Base-by-base conservation (phyloP, 2,113 vertebrate species). In the Sterrhoptilus dennistouni region DNA sequence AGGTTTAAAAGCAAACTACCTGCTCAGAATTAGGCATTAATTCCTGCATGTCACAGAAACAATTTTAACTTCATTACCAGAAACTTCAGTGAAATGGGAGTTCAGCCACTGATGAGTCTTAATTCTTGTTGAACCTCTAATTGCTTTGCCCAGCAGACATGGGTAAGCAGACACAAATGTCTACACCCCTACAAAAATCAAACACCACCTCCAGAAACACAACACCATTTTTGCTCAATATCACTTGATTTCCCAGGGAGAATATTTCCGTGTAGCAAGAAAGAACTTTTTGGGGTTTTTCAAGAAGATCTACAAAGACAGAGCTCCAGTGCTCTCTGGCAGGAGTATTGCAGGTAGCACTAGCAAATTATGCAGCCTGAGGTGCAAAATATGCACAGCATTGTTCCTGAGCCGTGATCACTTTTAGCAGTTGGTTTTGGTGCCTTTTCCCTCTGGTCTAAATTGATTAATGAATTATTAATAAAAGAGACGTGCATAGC, bases 391-490 rank as follows among this genome's bases (percentile, higher is more conserved):
- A 76, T 29, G 61, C 81, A 24, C 77, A 36, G 44, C 1, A 0
- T 56, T 14, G 25, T 27, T 88, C 66, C 75, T 7, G 16, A 88
- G 94, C 85, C 42, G 45, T 65, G 79, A 90, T 94, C 85, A 17
- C 90, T 79, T 89, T 69, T 21, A 27, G 57, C 60, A 92, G 75
- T 66, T 88, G 92, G 71, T 8, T 95, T 94, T 80, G 59, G 75
- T 69, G 63, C n/a, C 38, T 86, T 85, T 53, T n/a, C 56, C 64
- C 54, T 81, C 64, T 18, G 33, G 50, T 47, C 54, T 83, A 90
- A 95, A 95, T 38, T 87, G 83, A 90, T 95, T 86, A 95, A 92
- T 96, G 89, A 92, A 95, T 95, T 93, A 96, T 97, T 95, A 95
- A 94, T 95, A 82, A 75, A 65, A 75, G 60, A 87, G n/a, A 65